These are phyloP conservation scores for Mythimna ferrago DNA, from an alignment of 2,888 invertebrate species.

Conservation along the genomic window DNA sequence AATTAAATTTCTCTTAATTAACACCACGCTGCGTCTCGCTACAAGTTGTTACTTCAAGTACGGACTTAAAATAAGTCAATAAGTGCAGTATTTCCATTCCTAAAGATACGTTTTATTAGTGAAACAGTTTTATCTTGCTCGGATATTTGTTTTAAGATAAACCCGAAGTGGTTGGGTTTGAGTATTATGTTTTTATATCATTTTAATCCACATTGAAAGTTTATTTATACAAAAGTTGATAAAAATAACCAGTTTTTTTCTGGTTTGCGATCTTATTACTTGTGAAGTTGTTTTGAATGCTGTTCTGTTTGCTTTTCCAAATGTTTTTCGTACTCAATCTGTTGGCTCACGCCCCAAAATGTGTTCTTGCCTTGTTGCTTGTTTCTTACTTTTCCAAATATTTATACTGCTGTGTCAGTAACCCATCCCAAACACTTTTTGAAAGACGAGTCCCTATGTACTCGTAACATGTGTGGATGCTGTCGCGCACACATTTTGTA, in stretches of 20 bases:
- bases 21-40: slow-evolving; percentile 15
- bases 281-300: background rate
- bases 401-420: slow-evolving; percentile 24
- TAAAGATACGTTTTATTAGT: slow-evolving; percentile 1
- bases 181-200: slow-evolving; percentile 33
- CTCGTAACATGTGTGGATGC: background rate
- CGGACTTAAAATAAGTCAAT: slow-evolving; percentile 20
- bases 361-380: background rate
- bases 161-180: slow-evolving; percentile 25
- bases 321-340: slow-evolving; percentile 9
- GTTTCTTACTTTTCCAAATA: slow-evolving; percentile 27
- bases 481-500: background rate
- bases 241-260: slow-evolving; percentile 24
- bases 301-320: slow-evolving; percentile 32
- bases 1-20: slow-evolving; percentile 57
- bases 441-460: background rate
- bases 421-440: background rate
- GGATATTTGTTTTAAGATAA: slow-evolving; percentile 22
- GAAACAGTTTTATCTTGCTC: slow-evolving; percentile 27
- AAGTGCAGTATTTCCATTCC: slow-evolving; percentile 8
- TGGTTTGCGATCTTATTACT: slow-evolving; percentile 30
- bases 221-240: slow-evolving; percentile 45
- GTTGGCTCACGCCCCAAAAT: slow-evolving; percentile 3
- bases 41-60: slow-evolving; percentile 31
- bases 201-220: slow-evolving; percentile 41